Evolutionary conservation across 2,888 invertebrate genomes (phyloP).

Genomic region (Therioaphis trifolii): DNA sequence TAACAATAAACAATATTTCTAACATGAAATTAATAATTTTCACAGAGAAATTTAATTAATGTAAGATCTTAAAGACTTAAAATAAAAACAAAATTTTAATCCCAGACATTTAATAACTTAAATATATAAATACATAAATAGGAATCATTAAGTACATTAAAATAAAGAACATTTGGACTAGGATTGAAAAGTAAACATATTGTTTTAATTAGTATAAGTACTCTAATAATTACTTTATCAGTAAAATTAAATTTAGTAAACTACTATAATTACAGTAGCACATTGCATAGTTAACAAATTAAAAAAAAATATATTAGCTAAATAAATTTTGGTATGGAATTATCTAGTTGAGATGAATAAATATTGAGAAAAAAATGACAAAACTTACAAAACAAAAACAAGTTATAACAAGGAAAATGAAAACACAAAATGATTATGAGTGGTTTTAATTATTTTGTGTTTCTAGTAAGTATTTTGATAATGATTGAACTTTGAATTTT

Average conservation of each 20-base stretch:
- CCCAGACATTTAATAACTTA: neutral
- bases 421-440: too few species aligned
- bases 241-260: neutral
- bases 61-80: neutral
- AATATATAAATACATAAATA: neutral
- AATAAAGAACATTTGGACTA: neutral
- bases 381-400: too few species aligned
- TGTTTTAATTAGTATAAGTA: neutral
- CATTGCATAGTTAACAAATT: too few species aligned
- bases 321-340: too few species aligned
- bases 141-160: neutral
- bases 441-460: too few species aligned
- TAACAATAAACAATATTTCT: neutral
- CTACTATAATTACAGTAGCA: neutral
- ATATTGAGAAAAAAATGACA: too few species aligned
- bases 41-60: neutral
- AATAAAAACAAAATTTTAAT: neutral
- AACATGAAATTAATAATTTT: neutral
- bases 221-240: neutral
- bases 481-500: too few species aligned
- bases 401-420: too few species aligned
- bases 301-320: too few species aligned
- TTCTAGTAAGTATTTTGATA: too few species aligned
- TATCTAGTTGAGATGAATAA: too few species aligned
- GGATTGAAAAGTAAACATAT: neutral